Conservation (phyloP, 2,888 invertebrate species). For the Lasioglossum figueresi region DNA sequence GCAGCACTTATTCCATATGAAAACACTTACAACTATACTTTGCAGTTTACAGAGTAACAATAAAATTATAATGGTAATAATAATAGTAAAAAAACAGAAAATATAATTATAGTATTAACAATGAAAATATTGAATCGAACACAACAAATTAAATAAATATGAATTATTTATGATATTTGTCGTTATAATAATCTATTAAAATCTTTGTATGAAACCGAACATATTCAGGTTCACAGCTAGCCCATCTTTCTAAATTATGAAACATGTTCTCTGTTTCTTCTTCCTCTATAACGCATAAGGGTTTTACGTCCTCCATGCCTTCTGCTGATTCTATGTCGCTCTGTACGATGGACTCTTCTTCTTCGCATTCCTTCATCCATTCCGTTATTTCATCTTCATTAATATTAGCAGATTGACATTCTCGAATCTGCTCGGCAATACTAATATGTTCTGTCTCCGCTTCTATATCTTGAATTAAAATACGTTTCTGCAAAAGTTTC, state of each 20-base stretch:
- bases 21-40: background rate
- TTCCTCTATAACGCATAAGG: background rate
- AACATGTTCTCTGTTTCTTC: background rate
- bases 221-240: background rate
- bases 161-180: background rate
- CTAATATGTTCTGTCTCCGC: background rate
- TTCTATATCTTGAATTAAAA: background rate
- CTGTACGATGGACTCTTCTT: background rate
- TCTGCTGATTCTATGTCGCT: background rate
- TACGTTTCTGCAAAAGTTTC: background rate
- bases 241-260: background rate
- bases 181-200: background rate
- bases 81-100: background rate
- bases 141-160: background rate
- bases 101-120: background rate
- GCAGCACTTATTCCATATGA: background rate
- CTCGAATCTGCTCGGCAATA: constrained; percentile 2
- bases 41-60: background rate
- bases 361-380: background rate
- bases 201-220: background rate
- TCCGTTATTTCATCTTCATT: background rate
- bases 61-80: background rate
- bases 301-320: background rate
- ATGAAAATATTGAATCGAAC: background rate
- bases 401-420: background rate